Conservation (phyloP, 2,888 invertebrate species). For the Drosophila sordidula region DNA sequence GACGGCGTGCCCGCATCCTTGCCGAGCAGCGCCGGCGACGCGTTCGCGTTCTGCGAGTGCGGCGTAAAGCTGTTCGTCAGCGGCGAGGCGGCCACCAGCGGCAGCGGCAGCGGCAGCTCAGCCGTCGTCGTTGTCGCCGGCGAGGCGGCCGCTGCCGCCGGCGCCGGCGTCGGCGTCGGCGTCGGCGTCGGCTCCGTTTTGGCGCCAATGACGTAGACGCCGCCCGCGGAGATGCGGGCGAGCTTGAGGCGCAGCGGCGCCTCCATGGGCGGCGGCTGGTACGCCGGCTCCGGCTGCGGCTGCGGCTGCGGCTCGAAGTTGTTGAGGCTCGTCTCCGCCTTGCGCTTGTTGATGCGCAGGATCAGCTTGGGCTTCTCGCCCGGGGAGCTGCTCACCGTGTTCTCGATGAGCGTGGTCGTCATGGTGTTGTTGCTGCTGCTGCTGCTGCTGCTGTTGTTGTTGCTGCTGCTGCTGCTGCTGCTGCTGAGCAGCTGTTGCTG, state of each 20-base stretch:
- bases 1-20: constrained; percentile 80
- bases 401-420: constrained; percentile 86
- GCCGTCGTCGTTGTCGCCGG: constrained; percentile 39
- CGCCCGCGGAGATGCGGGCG: constrained; percentile 92
- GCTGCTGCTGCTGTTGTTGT: constrained; percentile 85
- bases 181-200: constrained; percentile 56
- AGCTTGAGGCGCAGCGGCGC: constrained; percentile 94
- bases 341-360: constrained; percentile 87
- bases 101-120: constrained; percentile 19
- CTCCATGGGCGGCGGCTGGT: constrained; percentile 30
- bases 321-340: constrained; percentile 74
- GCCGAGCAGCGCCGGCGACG: constrained; percentile 64
- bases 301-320: constrained; percentile 11
- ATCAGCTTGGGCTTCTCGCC: constrained; percentile 90
- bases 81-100: constrained; percentile 53
- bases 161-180: constrained; percentile 26
- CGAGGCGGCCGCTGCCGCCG: constrained; percentile 16
- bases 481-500: constrained; percentile 78
- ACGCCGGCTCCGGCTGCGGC: constrained; percentile 12
- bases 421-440: constrained; percentile 59
- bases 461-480: constrained; percentile 53
- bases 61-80: constrained; percentile 64
- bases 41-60: constrained; percentile 70
- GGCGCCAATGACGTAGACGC: constrained; percentile 85
- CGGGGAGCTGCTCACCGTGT: constrained; percentile 80